Base-by-base conservation (phyloP, 2,113 vertebrate genomes). In the Crocuta crocuta region DNA sequence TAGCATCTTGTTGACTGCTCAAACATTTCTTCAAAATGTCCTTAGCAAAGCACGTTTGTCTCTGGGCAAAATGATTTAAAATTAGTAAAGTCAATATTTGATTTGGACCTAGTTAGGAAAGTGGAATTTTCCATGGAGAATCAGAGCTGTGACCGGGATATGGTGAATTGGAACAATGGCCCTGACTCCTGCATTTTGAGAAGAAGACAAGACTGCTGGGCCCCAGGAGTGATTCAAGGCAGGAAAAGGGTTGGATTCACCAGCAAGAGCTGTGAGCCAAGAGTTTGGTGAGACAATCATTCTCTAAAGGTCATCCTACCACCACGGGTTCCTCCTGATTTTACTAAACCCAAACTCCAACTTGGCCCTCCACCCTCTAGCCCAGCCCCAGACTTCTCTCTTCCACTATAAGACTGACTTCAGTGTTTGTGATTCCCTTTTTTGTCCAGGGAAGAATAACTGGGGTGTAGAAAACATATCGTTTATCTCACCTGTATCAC, bases 61-160 rank as follows among this genome's bases (percentile, higher is more conserved):
- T 94, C 81, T 12, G 65, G 12, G 43, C 0, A 13, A 92, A 97
- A 96, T 70, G n/a, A 92, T 71, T 95, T 93, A 79, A 95, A 97
- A 97, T 95, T 84, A 74, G 50, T 50, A 78, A 97, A 95, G 74
- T 88, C 88, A 82, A 82, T 84, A 91, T 97, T 96, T 93, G 84
- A 95, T 89, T 94, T 95, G 93, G 87, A 94, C 58, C 83, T 84
- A 8, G 7, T 21, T 83, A 53, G 35, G 70, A 93, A 96, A 80
- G 48, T 6, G 84, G 39, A 80, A 87, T 90, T 96, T 94, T 96
- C 90, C 39, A 19, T 15, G 80, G 28, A 97, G 70, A 92, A 92
- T 66, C 70, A 66, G 80, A 74, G n/a, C 43, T 81, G 45, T 91
- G 71, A 66, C 55, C 71, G 71, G 70, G n/a, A 85, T 43, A 86